Evolutionary conservation across 2,888 invertebrate species (phyloP), one percentile per base, ranked within the genome.

Genomic region (Leucoptera coffeella): DNA sequence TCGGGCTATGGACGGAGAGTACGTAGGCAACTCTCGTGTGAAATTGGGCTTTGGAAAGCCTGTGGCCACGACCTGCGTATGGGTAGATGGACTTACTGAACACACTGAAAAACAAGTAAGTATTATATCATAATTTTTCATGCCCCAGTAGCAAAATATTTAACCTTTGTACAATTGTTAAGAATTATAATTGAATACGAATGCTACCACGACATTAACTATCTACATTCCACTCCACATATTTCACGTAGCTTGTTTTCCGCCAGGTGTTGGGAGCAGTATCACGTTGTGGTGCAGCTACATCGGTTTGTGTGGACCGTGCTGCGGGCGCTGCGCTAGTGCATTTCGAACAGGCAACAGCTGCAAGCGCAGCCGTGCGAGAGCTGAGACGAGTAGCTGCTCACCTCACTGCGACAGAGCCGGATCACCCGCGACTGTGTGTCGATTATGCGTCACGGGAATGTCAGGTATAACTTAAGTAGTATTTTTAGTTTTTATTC

Each of bases 371-470:
- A 39, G 94, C 94, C 35, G 91, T 96, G 41, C 87, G 85, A 49
- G 94, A 95, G 59, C 86, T 95, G 83, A 81, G 93, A 33, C 92
- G 91, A 33, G 81, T 89, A 35, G 82, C 82, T 40, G 75, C 87
- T 77, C 89, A 40, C 85, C 90, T 40, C 37, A 80, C 88, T 37
- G 80, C 81, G 38, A 72, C 52, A 78, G 89, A 46, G 84, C 55
- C 60, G 40, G 59, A 55, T 38, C 59, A 56, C 32, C 61, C 62
- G 37, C 45, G 65, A 22, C 62, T 64, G 37, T 57, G 59, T 41
- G 90, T 95, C 45, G 96, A 96, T 71, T 96, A 93, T 75, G 95
- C 95, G n/a, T 93, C 93, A 38, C 77, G 93, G 30, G 95, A 95
- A 65, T 94, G 94, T 53, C 77, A 69, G 64, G 67, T 67, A 32